Evolutionary conservation across 2,888 invertebrate genomes (phyloP).

Genomic region (Nomada fucata): DNA sequence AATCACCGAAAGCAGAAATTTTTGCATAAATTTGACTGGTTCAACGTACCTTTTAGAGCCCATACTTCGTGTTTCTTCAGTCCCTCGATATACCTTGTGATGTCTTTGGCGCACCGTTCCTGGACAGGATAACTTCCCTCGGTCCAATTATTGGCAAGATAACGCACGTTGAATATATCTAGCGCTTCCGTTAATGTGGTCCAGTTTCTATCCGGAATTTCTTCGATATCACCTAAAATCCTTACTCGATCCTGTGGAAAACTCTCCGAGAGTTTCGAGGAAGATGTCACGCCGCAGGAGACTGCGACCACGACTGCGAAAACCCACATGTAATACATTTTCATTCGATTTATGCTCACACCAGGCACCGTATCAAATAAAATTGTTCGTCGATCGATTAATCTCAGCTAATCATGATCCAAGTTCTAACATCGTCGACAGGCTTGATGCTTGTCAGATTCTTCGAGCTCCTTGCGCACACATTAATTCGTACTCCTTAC

Average conservation of each 20-base stretch:
- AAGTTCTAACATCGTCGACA: neutral
- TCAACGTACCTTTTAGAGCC: slow-evolving; percentile 80
- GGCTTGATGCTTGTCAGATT: too few species aligned
- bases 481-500: too few species aligned
- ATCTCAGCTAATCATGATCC: slow-evolving; percentile 18
- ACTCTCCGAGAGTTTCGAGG: slow-evolving; percentile 23
- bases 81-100: slow-evolving; percentile 78
- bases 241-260: slow-evolving; percentile 57
- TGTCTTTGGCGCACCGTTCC: slow-evolving; percentile 77
- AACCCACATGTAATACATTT: slow-evolving; percentile 19
- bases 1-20: neutral
- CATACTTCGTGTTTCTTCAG: slow-evolving; percentile 79
- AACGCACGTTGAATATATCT: slow-evolving; percentile 78
- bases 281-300: slow-evolving; percentile 12
- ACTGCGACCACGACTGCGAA: slow-evolving; percentile 26
- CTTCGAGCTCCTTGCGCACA: neutral
- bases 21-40: neutral
- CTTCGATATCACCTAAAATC: slow-evolving; percentile 66
- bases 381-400: neutral
- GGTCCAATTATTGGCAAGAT: slow-evolving; percentile 85
- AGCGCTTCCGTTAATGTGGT: slow-evolving; percentile 77
- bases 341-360: neutral
- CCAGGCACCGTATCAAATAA: neutral
- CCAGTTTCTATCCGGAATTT: slow-evolving; percentile 71
- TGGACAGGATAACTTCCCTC: slow-evolving; percentile 78